Evolutionary conservation across 2,113 vertebrate genomes (phyloP), one percentile per base, ranked within the genome.

Genomic region (Mustela nigripes): DNA sequence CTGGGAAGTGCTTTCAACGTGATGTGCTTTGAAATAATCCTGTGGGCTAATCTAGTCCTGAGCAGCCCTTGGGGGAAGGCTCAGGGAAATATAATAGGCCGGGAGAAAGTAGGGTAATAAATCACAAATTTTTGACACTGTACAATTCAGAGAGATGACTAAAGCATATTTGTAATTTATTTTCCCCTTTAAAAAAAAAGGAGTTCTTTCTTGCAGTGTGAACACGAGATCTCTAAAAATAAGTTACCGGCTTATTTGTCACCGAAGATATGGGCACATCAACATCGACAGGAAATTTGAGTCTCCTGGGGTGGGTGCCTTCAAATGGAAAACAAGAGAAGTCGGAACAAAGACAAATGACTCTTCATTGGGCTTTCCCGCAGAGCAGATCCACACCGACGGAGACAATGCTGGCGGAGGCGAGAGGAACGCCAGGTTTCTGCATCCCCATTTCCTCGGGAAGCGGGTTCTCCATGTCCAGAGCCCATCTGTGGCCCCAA

Each of bases 111-210:
- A 83, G 11, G 45, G 90, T 92, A 73, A 97, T 95, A 95, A 95
- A 97, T 96, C 96, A 97, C 31, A 76, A 18, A 33, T 86, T 90
- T 91, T 73, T 81, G 86, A 96, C 87, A 90, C 28, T 28, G n/a
- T 73, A 45, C 15, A 73, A 69, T 90, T 84, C 76, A 88, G 84
- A 84, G 69, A 88, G 71, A 96, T 39, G 90, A 97, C 90, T 84
- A 90, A 33, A 81, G 78, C 8, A 2, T 56, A 60, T 92, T 97
- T n/a, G 45, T 92, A 89, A 96, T 97, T 97, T 97, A 97, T 92
- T 96, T 96, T 78, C 12, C 5, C 50, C 79, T 86, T 81, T 36
- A n/a, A 76, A 69, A 73, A 96, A 79, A 80, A 28, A 81, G 24
- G 45, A 80, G 91, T 95, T 93, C 73, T 76, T 92, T 67, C 88